Percentiles rank a stretch among this genome's conserved stretches.
Evolutionary conservation across 2,113 vertebrate species (phyloP).

Genomic region (Pogonocichla stellata): DNA sequence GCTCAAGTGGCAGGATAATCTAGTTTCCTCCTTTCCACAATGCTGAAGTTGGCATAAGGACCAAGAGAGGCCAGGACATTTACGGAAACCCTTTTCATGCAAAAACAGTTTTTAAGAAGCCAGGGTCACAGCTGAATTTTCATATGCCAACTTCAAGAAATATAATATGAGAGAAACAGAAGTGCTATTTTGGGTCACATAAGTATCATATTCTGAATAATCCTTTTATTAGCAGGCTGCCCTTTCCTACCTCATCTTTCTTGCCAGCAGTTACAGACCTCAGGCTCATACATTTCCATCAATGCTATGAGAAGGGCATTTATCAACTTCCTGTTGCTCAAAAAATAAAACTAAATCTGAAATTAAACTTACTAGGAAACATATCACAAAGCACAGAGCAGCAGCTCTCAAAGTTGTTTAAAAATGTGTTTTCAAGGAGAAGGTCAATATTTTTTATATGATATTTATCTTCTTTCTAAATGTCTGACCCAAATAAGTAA

Average conservation of each 20-base stretch:
- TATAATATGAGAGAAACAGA: constrained; percentile 35
- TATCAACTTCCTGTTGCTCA: neutral
- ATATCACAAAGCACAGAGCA: neutral
- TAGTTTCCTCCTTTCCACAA: neutral
- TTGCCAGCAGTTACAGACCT: neutral
- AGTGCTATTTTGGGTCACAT: constrained; percentile 22
- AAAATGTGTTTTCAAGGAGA: neutral
- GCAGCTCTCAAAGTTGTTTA: neutral
- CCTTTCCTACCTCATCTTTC: constrained; percentile 3
- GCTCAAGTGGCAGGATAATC: neutral
- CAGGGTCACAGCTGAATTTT: neutral
- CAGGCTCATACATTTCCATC: neutral
- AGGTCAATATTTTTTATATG: neutral
- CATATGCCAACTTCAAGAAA: constrained; percentile 35
- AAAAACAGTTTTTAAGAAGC: neutral
- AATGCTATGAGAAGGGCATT: neutral
- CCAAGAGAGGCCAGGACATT: neutral
- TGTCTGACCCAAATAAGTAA: neutral
- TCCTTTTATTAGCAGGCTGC: constrained; percentile 32
- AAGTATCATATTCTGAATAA: constrained; percentile 43
- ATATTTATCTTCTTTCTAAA: constrained; percentile 21
- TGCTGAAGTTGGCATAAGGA: neutral
- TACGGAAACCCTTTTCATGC: neutral
- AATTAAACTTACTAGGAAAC: neutral
- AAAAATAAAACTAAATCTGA: neutral